Conservation (phyloP, 2,113 vertebrate species). For the Pagrus major region DNA sequence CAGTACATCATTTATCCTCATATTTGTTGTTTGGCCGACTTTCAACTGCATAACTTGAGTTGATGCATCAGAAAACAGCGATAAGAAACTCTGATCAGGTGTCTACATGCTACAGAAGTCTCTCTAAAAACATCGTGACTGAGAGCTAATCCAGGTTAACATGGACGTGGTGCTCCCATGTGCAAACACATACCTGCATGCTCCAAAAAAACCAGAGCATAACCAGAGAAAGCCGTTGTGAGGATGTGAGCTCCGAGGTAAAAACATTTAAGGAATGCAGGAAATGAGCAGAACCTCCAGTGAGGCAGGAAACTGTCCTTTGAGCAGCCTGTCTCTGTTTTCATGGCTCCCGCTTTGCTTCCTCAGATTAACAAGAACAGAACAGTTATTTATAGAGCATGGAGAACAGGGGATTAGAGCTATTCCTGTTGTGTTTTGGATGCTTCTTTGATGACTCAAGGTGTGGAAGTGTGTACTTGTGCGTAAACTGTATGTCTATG, state of each 20-base stretch:
- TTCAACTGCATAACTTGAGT: neutral
- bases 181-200: neutral
- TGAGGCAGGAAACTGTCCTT: slow-evolving; percentile 9
- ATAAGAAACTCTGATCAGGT: neutral
- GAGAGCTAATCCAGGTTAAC: neutral
- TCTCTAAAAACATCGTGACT: no score
- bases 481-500: neutral
- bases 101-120: no score
- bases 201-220: neutral
- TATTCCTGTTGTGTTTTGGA: slow-evolving; percentile 63
- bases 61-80: neutral
- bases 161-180: neutral
- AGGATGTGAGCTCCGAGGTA: neutral
- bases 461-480: slow-evolving; percentile 28
- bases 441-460: slow-evolving; percentile 57
- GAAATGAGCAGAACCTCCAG: slow-evolving; percentile 1
- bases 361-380: slow-evolving; percentile 65
- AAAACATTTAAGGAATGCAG: neutral
- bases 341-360: slow-evolving; percentile 39
- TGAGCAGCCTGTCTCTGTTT: slow-evolving; percentile 33
- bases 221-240: no score
- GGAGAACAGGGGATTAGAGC: slow-evolving; percentile 58
- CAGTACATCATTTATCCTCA: neutral
- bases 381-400: slow-evolving; percentile 68
- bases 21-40: neutral